phyloP scores from a whole-genome alignment of 1,140 invertebrate species.

The Palaemon carinicauda region DNA sequence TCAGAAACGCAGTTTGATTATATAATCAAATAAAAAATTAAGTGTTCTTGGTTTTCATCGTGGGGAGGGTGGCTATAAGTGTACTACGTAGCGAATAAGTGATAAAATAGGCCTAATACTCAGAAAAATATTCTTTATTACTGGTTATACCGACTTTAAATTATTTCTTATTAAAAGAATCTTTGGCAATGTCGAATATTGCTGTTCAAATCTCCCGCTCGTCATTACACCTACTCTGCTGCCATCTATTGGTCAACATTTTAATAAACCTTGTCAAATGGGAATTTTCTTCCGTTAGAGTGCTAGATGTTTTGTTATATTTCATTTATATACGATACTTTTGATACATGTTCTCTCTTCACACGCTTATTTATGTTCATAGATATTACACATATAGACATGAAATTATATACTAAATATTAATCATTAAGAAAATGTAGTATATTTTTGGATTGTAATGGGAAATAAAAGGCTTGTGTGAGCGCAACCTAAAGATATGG shows the following conservation, averaged over 20 bases:
- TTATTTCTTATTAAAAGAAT: not conserved
- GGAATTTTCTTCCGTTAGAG: not conserved
- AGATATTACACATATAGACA: too few species aligned
- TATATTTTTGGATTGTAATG: not conserved
- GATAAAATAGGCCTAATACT: not conserved
- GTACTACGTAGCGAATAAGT: too few species aligned
- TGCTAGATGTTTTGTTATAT: not conserved
- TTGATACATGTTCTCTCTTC: too few species aligned
- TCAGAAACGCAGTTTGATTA: too few species aligned
- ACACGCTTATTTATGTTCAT: too few species aligned
- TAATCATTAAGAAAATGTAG: not conserved
- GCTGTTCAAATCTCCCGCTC: not conserved
- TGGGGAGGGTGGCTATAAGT: too few species aligned
- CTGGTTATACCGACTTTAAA: not conserved
- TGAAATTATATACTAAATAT: not conserved
- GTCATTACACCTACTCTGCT: not conserved
- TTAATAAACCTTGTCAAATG: not conserved
- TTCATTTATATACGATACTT: not conserved
- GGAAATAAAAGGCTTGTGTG: not conserved
- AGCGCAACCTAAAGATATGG: not conserved
- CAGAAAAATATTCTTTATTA: not conserved
- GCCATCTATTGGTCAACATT: conserved; percentile 11
- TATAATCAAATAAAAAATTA: too few species aligned
- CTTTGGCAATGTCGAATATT: not conserved
- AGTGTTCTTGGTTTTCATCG: too few species aligned